phyloP scores from a whole-genome alignment of 2,113 vertebrate genomes.

The Potamarius usumacintae region DNA sequence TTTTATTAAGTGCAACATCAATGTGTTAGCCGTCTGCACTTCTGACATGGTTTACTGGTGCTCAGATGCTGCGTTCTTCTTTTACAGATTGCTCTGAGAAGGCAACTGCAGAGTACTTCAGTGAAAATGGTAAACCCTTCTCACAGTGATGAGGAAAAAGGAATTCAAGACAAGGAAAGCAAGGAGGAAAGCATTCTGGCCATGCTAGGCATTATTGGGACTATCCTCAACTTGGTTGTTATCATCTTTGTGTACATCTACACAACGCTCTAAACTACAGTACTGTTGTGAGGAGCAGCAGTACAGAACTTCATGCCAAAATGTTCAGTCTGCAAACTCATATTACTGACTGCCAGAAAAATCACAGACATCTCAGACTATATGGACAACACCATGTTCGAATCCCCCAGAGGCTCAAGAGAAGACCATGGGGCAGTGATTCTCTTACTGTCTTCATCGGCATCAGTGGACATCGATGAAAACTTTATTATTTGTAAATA shows the following conservation, averaged over 20 bases:
- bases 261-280: constrained; percentile 81
- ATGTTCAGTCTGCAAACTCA: constrained; percentile 32
- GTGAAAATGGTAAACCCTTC: constrained; percentile 97
- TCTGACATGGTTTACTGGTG: not conserved
- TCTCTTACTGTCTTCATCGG: constrained; percentile 12
- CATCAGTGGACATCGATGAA: constrained; percentile 30
- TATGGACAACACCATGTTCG: constrained; percentile 25
- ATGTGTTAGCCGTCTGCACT: not conserved
- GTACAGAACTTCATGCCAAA: not conserved
- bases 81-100: constrained; percentile 81
- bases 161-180: constrained; percentile 90
- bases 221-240: constrained; percentile 93
- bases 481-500: constrained; percentile 43
- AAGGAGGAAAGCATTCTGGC: constrained; percentile 95
- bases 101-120: constrained; percentile 82
- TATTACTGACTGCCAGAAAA: constrained; percentile 16
- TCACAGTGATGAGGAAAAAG: constrained; percentile 89
- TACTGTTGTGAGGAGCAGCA: not conserved
- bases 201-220: constrained; percentile 95
- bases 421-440: constrained; percentile 45
- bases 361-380: constrained; percentile 30
- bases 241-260: constrained; percentile 99
- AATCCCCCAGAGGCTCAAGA: constrained; percentile 31
- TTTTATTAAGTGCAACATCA: not conserved
- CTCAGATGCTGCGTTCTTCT: constrained; percentile 38